Percentiles rank a stretch among this genome's conserved stretches.
phyloP scores from a whole-genome alignment of 92 coral and sea anemone species.

The Muricea muricata region DNA sequence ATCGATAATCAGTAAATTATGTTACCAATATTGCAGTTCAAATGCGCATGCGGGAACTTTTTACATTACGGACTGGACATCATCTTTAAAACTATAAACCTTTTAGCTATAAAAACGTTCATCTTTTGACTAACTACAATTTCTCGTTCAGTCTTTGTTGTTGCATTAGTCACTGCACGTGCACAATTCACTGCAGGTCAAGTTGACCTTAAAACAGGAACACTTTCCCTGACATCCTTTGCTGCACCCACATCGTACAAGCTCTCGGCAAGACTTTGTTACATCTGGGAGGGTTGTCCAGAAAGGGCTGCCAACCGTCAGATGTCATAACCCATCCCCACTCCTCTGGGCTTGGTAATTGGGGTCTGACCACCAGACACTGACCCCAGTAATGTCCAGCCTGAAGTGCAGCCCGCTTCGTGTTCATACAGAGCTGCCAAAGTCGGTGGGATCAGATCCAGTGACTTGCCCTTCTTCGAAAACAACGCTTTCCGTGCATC shows the following conservation, averaged over 20 bases:
- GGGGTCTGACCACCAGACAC: slow-evolving; percentile 29
- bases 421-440: slow-evolving; percentile 48
- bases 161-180: not conserved
- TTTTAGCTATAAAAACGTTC: too few species aligned
- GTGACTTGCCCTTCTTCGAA: slow-evolving; percentile 39
- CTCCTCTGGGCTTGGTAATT: slow-evolving; percentile 10
- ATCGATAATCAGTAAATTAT: too few species aligned
- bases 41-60: too few species aligned
- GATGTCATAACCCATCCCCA: slow-evolving; percentile 37
- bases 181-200: not conserved
- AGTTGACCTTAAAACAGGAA: not conserved
- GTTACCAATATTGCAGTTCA: too few species aligned
- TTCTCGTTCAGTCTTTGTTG: not conserved
- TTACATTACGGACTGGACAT: too few species aligned
- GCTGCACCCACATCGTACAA: slow-evolving; percentile 44
- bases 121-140: too few species aligned
- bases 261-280: slow-evolving; percentile 39
- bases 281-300: slow-evolving; percentile 61
- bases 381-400: slow-evolving; percentile 55
- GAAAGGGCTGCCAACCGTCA: slow-evolving; percentile 38
- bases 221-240: slow-evolving; percentile 29
- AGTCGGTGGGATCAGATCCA: slow-evolving; percentile 51
- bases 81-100: too few species aligned
- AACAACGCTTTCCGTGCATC: slow-evolving; percentile 39
- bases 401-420: slow-evolving; percentile 39